phyloP scores from a whole-genome alignment of 2,113 vertebrate genomes.

The Perognathus longimembris region DNA sequence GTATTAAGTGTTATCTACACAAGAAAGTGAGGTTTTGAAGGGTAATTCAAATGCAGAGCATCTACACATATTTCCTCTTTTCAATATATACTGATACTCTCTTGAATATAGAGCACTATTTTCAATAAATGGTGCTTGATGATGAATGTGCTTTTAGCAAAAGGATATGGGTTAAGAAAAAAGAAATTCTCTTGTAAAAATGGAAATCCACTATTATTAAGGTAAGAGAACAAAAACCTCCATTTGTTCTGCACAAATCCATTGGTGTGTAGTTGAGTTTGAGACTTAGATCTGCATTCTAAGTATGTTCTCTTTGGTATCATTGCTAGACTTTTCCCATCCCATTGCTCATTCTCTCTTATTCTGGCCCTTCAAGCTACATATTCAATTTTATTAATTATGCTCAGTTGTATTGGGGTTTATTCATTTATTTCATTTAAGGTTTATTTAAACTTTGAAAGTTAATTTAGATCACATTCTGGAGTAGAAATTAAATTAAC shows the following conservation, averaged over 20 bases:
- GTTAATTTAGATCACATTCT: conserved; percentile 46
- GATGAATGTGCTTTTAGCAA: conserved; percentile 72
- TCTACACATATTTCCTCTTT: conserved; percentile 62
- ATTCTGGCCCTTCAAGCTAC: not conserved
- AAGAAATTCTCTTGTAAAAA: conserved; percentile 28
- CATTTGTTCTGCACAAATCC: conserved; percentile 31
- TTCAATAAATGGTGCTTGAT: conserved; percentile 71
- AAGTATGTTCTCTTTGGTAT: not conserved
- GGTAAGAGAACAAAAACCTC: conserved; percentile 34
- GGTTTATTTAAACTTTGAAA: conserved; percentile 52
- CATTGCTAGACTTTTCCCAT: not conserved
- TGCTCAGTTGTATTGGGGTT: not conserved
- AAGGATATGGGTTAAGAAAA: conserved; percentile 51
- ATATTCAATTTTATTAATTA: conserved; percentile 42
- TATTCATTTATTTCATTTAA: conserved; percentile 37
- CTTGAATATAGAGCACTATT: conserved; percentile 73
- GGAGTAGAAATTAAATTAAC: conserved; percentile 19
- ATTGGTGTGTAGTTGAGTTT: not conserved
- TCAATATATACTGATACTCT: conserved; percentile 60
- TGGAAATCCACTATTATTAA: conserved; percentile 55
- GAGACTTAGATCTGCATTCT: not conserved
- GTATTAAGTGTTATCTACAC: conserved; percentile 76
- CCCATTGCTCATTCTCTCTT: not conserved
- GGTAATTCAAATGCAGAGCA: conserved; percentile 72
- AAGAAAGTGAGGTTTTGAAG: conserved; percentile 68